Conservation (phyloP, 2,888 invertebrate genomes). For the Eurytoma californica region DNA sequence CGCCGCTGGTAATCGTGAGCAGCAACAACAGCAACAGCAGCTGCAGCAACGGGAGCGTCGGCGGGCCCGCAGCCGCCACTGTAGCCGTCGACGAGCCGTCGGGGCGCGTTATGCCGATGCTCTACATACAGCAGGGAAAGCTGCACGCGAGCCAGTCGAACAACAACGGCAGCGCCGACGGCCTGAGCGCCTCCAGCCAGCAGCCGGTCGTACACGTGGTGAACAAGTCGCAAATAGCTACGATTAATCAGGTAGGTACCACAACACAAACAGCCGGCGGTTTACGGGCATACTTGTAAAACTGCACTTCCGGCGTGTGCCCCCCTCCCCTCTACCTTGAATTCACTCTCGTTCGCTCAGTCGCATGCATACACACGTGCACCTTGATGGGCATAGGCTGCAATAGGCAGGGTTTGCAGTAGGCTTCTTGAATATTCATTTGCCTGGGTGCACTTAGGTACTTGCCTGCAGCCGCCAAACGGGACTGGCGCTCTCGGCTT, state of each 20-base stretch:
- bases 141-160: conserved; percentile 31
- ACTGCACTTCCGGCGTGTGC: too few relatives aligned
- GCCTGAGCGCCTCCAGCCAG: conserved; percentile 3
- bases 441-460: too few relatives aligned
- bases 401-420: too few relatives aligned
- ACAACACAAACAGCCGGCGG: too few relatives aligned
- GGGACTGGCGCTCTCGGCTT: too few relatives aligned
- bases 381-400: too few relatives aligned
- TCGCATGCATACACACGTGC: too few relatives aligned
- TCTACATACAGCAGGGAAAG: conserved; percentile 69
- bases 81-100: conserved; percentile 59
- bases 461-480: too few relatives aligned
- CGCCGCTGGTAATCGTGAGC: conserved; percentile 30
- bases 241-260: conserved; percentile 47
- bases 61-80: conserved; percentile 30
- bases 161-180: conserved; percentile 19
- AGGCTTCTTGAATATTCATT: too few relatives aligned
- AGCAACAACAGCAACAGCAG: conserved; percentile 12
- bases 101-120: conserved; percentile 67
- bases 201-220: conserved; percentile 43
- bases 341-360: too few relatives aligned
- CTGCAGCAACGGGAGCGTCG: conserved; percentile 12
- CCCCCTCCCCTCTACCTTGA: too few relatives aligned
- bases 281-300: too few relatives aligned
- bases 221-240: conserved; percentile 47